Conservation (phyloP, 1,140 invertebrate genomes). For the Wiebesia pumilae region DNA sequence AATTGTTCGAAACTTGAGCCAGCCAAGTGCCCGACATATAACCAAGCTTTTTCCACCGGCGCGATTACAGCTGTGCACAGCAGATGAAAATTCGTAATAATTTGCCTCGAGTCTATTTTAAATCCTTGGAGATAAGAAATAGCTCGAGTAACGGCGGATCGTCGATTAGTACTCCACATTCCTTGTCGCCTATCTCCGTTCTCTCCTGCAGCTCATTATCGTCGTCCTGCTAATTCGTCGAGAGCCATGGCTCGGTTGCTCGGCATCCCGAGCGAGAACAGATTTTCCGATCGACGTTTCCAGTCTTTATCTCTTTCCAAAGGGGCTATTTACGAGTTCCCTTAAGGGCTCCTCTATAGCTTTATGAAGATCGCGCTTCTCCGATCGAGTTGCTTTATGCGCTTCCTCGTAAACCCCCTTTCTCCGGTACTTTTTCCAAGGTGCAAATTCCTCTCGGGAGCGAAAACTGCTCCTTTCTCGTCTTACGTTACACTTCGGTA, state of each 20-base stretch:
- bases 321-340: conserved; percentile 44
- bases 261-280: conserved; percentile 1
- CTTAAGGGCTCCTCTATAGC: conserved; percentile 22
- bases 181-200: neutral
- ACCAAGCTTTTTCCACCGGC: neutral
- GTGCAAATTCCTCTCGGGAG: neutral
- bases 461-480: neutral
- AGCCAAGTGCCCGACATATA: too few species aligned
- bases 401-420: neutral
- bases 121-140: conserved; percentile 11
- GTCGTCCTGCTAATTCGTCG: conserved; percentile 34
- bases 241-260: neutral
- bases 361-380: neutral
- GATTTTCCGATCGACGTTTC: conserved; percentile 42
- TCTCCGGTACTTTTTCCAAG: neutral
- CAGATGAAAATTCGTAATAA: neutral
- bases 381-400: conserved; percentile 14
- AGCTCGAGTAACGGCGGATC: neutral
- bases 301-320: conserved; percentile 37
- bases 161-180: conserved; percentile 4
- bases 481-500: neutral
- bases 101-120: neutral
- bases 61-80: neutral
- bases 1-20: neutral
- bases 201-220: conserved; percentile 24